Percentiles rank a stretch among this genome's conserved stretches.
Evolutionary conservation across 2,888 invertebrate species (phyloP).

Genomic region (Limulus polyphemus): DNA sequence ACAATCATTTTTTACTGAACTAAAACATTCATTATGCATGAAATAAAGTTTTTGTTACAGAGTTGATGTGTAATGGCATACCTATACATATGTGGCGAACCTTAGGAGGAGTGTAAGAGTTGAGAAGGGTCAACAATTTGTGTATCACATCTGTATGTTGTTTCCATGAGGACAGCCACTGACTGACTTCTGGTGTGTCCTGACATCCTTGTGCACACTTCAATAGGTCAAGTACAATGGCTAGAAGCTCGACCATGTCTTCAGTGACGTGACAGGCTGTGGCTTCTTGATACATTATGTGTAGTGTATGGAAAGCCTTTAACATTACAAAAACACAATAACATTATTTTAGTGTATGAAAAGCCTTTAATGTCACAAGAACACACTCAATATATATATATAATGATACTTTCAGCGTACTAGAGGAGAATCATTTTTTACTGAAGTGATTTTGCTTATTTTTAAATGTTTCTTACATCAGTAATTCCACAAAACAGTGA

Average conservation of each 20-base stretch:
- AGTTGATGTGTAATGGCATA: slow-evolving; percentile 32
- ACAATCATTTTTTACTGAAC: too few species aligned
- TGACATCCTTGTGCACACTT: slow-evolving; percentile 35
- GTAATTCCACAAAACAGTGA: too few species aligned
- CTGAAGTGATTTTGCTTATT: too few species aligned
- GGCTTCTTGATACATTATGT: slow-evolving; percentile 87
- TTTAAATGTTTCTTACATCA: too few species aligned
- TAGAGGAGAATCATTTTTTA: too few species aligned
- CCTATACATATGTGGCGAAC: slow-evolving; percentile 65
- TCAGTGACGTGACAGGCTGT: slow-evolving; percentile 73
- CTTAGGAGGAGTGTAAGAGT: slow-evolving; percentile 75
- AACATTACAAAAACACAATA: slow-evolving; percentile 29
- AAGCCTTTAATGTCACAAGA: too few species aligned
- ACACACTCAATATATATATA: too few species aligned
- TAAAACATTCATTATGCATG: too few species aligned
- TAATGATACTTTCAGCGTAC: too few species aligned
- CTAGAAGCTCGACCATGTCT: slow-evolving; percentile 70
- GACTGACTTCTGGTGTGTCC: slow-evolving; percentile 53
- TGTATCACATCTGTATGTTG: slow-evolving; percentile 80
- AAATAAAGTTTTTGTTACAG: not conserved
- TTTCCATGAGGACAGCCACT: slow-evolving; percentile 44
- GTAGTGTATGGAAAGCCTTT: slow-evolving; percentile 74
- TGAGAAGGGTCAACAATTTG: slow-evolving; percentile 70
- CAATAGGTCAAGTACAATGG: slow-evolving; percentile 40
- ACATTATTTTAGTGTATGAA: too few species aligned